These are phyloP conservation scores for Sanderia malayensis DNA, from an alignment of 30 jellyfish, hydroid and myxozoan genomes.

Conservation along the genomic window DNA sequence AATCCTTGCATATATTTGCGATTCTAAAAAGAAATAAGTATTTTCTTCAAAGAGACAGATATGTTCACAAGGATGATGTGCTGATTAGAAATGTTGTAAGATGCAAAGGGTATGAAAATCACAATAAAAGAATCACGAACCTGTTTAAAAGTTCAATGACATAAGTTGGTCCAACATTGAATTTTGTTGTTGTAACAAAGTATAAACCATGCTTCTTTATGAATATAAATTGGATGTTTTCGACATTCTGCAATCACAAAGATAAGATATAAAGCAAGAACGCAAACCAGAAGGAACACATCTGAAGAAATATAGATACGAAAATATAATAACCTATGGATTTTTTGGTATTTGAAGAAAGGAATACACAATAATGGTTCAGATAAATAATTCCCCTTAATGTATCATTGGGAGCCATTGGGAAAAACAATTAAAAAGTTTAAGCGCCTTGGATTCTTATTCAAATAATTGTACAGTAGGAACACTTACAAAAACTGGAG, in stretches of 20 bases:
- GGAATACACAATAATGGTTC: too few relatives aligned
- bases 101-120: too few relatives aligned
- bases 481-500: slow-evolving; percentile 75
- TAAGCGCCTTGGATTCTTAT: too few relatives aligned
- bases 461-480: too few relatives aligned
- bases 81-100: too few relatives aligned
- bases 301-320: neutral
- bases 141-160: slow-evolving; percentile 86
- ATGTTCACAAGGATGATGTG: too few relatives aligned
- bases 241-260: slow-evolving; percentile 59
- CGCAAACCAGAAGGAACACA: neutral
- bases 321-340: neutral
- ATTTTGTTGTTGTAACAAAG: slow-evolving; percentile 80
- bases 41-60: too few relatives aligned
- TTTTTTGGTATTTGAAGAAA: too few relatives aligned
- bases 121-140: too few relatives aligned
- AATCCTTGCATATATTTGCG: slow-evolving; percentile 85
- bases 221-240: slow-evolving; percentile 69
- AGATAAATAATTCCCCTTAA: too few relatives aligned
- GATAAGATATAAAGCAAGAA: neutral
- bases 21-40: slow-evolving; percentile 55
- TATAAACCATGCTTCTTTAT: slow-evolving; percentile 66
- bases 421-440: too few relatives aligned
- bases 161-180: slow-evolving; percentile 71
- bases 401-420: too few relatives aligned